phyloP scores from a whole-genome alignment of 35 echinoderm and acorn worm species.

The Ophiothrix spiculata region DNA sequence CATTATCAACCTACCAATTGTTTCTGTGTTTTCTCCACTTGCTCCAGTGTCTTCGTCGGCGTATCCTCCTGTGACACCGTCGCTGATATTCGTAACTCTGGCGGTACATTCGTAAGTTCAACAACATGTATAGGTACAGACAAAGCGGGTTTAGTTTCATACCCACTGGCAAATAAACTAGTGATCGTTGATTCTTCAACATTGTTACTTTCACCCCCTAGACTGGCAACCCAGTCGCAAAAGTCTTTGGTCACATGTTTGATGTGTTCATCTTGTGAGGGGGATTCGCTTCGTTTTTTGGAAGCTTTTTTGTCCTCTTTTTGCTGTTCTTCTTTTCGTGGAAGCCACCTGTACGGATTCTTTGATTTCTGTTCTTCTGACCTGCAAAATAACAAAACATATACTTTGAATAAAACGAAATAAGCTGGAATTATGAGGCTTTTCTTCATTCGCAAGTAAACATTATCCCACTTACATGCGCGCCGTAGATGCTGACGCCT shows the following conservation, averaged over 20 bases:
- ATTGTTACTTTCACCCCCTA: slow-evolving; percentile 94
- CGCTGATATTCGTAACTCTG: slow-evolving; percentile 90
- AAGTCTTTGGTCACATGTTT: slow-evolving; percentile 96
- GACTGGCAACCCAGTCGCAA: slow-evolving; percentile 83
- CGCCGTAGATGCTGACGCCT: too few relatives aligned
- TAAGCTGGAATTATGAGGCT: too few relatives aligned
- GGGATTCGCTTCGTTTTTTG: slow-evolving; percentile 71
- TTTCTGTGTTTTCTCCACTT: slow-evolving; percentile 89
- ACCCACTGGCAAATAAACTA: slow-evolving; percentile 96
- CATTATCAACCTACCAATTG: slow-evolving; percentile 58
- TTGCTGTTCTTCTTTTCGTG: slow-evolving; percentile 87
- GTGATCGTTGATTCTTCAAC: slow-evolving; percentile 96
- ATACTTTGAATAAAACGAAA: too few relatives aligned
- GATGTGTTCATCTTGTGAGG: slow-evolving; percentile 94
- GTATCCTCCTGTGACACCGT: slow-evolving; percentile 75
- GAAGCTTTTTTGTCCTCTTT: slow-evolving; percentile 67
- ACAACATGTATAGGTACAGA: slow-evolving; percentile 99
- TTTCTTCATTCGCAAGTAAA: too few relatives aligned
- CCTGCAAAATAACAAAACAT: slow-evolving; percentile 8
- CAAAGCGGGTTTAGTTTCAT: slow-evolving; percentile 94
- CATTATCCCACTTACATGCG: too few relatives aligned
- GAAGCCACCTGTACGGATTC: slow-evolving; percentile 94
- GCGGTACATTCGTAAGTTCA: slow-evolving; percentile 90
- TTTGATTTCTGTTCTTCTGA: slow-evolving; percentile 36
- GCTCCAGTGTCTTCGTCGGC: slow-evolving; percentile 68